Conservation (phyloP, 2,797 vertebrate genomes). For the Clarias pachynema region DNA sequence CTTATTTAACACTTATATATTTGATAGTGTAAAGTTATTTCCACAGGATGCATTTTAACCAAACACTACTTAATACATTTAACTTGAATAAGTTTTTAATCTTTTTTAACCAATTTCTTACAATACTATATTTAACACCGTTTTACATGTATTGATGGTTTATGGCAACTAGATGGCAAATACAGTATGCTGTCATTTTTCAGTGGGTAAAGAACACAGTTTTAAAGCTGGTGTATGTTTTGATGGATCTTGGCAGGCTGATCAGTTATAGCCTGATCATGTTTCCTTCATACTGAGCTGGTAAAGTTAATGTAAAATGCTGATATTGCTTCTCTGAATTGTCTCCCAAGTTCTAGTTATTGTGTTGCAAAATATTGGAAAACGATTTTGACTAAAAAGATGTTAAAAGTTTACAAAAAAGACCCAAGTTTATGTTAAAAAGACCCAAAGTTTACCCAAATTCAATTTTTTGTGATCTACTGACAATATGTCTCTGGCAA, state of each 20-base stretch:
- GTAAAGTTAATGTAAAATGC: not conserved
- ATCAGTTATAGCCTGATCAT: not conserved
- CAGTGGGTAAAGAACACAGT: not conserved
- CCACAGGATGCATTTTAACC: not conserved
- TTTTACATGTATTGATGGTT: not conserved
- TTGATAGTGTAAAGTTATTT: not conserved
- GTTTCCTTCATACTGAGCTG: not conserved
- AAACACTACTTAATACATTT: not conserved
- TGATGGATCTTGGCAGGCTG: not conserved
- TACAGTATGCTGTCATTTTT: not conserved
- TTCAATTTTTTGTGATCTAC: no score
- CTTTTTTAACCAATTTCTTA: not conserved
- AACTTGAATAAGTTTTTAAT: not conserved
- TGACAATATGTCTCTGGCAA: no score
- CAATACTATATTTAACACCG: not conserved
- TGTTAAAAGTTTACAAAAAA: no score
- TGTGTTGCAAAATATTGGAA: not conserved
- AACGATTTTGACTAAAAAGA: not conserved
- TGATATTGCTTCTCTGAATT: not conserved
- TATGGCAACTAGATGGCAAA: not conserved
- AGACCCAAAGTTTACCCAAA: not conserved
- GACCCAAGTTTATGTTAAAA: no score
- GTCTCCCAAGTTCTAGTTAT: not conserved
- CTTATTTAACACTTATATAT: no score
- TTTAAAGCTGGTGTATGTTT: not conserved